These are phyloP conservation scores for Pogonocichla stellata DNA, from an alignment of 2,113 vertebrate species.

Conservation along the genomic window DNA sequence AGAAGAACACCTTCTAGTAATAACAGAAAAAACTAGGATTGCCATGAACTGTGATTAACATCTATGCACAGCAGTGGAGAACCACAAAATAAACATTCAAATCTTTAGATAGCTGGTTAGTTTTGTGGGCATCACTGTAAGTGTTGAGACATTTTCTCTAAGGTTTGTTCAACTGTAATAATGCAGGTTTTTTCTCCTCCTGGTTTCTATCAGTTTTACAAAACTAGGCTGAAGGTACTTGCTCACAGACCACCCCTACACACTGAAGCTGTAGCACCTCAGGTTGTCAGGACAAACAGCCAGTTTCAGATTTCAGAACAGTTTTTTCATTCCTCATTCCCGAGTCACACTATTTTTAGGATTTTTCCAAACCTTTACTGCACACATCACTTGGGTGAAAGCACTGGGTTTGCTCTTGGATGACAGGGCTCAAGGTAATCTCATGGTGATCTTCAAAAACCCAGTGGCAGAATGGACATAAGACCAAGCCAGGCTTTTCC, in stretches of 20 bases:
- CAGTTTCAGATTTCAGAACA: not conserved
- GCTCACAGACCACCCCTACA: not conserved
- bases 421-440: not conserved
- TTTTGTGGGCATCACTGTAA: not conserved
- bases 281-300: fast-evolving
- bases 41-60: not conserved
- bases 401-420: not conserved
- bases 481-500: not conserved
- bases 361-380: not conserved
- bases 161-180: not conserved
- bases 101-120: not conserved
- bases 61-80: not conserved
- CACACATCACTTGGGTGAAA: not conserved
- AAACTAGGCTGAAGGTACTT: not conserved
- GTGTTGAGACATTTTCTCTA: not conserved
- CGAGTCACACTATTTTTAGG: not conserved
- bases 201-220: not conserved
- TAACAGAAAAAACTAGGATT: not conserved
- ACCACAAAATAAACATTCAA: not conserved
- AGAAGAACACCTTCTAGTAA: not conserved
- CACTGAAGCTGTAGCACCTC: not conserved
- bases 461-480: not conserved
- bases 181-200: not conserved
- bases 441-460: not conserved
- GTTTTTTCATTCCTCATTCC: not conserved